These are phyloP conservation scores for Hyles lineata DNA, from an alignment of 2,888 invertebrate genomes.

Conservation along the genomic window DNA sequence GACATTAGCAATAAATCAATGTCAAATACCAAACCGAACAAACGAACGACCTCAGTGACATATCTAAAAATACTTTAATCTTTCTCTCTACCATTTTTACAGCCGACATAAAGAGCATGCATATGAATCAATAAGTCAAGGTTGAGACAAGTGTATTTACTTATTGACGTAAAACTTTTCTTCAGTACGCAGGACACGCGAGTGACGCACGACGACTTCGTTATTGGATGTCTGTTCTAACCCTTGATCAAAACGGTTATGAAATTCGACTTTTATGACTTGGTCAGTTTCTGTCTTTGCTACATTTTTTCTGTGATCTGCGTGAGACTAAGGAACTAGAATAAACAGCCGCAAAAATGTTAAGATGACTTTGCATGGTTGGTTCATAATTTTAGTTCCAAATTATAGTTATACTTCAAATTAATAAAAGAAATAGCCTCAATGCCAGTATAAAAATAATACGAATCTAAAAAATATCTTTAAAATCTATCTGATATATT, in stretches of 20 bases:
- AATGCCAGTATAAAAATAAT: too few species aligned
- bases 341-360: not conserved
- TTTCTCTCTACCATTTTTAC: conserved; percentile 22
- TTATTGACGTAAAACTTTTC: conserved; percentile 4
- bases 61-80: conserved; percentile 18
- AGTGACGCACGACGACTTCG: not conserved
- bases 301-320: not conserved
- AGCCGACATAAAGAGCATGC: not conserved
- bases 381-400: too few species aligned
- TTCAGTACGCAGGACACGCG: conserved; percentile 8
- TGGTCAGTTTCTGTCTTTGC: not conserved
- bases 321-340: not conserved
- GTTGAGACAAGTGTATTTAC: conserved; percentile 4
- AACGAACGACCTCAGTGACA: conserved; percentile 13
- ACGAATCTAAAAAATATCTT: too few species aligned
- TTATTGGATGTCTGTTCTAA: not conserved
- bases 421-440: too few species aligned
- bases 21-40: not conserved
- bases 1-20: not conserved
- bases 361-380: too few species aligned
- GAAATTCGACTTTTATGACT: not conserved
- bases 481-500: too few species aligned
- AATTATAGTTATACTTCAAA: too few species aligned
- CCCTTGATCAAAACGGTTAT: conserved; percentile 6
- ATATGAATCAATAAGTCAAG: conserved; percentile 28